Evolutionary conservation across 2,888 invertebrate genomes (phyloP).

Genomic region (Alsophila aescularia): DNA sequence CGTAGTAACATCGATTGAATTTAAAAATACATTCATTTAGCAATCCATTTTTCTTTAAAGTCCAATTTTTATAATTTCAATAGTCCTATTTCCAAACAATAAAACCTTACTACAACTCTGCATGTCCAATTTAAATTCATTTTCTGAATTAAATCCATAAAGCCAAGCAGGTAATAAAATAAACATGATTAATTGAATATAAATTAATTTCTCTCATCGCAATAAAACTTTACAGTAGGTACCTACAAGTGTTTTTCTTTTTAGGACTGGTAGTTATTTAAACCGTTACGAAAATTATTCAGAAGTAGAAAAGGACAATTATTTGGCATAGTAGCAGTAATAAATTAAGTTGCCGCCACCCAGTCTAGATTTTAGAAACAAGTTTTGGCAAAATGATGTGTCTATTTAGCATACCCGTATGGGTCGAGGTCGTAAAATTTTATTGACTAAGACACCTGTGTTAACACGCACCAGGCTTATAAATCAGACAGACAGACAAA

Average conservation of each 20-base stretch:
- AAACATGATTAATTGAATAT: conserved; percentile 34
- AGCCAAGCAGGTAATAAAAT: conserved; percentile 24
- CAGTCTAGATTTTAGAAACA: conserved; percentile 70
- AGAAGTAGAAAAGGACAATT: conserved; percentile 22
- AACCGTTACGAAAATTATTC: conserved; percentile 5
- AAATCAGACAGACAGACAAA: conserved; percentile 64
- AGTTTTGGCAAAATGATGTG: conserved; percentile 60
- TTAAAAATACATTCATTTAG: not conserved
- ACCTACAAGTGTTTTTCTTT: conserved; percentile 8
- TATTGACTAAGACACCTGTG: conserved; percentile 76
- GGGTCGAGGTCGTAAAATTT: conserved; percentile 76
- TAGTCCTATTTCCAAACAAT: not conserved
- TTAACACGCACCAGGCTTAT: conserved; percentile 65
- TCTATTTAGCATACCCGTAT: conserved; percentile 72
- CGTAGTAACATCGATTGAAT: not conserved
- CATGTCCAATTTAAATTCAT: conserved; percentile 6
- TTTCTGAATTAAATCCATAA: conserved; percentile 33
- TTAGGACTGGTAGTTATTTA: conserved; percentile 10
- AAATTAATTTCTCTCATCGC: conserved; percentile 16
- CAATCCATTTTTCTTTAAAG: conserved; percentile 6
- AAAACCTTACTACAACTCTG: not conserved
- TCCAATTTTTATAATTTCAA: not conserved
- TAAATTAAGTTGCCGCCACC: conserved; percentile 72
- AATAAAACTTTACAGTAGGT: conserved; percentile 14
- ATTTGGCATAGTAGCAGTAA: conserved; percentile 38